A percentile compares a stretch with the other conserved stretches of the same genome.
phyloP scores from a whole-genome alignment of 2,113 vertebrate species.

The Hemichromis elongatus region DNA sequence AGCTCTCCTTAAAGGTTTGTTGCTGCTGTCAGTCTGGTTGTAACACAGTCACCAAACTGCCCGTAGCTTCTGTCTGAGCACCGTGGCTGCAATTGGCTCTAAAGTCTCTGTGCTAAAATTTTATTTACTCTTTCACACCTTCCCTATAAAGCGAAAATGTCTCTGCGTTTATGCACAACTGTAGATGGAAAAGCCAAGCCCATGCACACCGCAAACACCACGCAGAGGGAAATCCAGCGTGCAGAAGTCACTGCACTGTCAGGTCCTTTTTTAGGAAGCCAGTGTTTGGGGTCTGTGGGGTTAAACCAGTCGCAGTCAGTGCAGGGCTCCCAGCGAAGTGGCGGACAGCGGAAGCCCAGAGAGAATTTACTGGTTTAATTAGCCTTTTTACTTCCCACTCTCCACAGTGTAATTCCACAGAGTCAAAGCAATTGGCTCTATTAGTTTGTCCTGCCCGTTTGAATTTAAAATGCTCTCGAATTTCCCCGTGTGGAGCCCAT shows the following conservation, averaged over 20 bases:
- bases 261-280: background rate
- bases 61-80: background rate
- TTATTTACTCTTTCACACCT: background rate
- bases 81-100: background rate
- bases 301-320: background rate
- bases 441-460: constrained; percentile 59
- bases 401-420: constrained; percentile 49
- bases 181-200: background rate
- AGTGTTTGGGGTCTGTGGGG: background rate
- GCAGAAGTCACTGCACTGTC: background rate
- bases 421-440: constrained; percentile 64
- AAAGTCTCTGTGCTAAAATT: background rate
- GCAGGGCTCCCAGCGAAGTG: background rate
- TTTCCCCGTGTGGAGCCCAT: constrained; percentile 32
- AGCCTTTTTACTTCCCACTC: constrained; percentile 47
- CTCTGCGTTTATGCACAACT: background rate
- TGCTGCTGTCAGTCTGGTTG: constrained; percentile 20
- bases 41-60: constrained; percentile 4
- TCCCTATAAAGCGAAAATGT: background rate
- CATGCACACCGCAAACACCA: background rate
- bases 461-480: constrained; percentile 57
- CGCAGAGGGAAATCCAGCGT: background rate
- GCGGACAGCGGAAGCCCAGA: constrained; percentile 23
- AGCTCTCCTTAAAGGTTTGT: constrained; percentile 1
- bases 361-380: constrained; percentile 70